Base-by-base conservation (phyloP, 2,113 vertebrate species). In the Leptobrachium leishanense region DNA sequence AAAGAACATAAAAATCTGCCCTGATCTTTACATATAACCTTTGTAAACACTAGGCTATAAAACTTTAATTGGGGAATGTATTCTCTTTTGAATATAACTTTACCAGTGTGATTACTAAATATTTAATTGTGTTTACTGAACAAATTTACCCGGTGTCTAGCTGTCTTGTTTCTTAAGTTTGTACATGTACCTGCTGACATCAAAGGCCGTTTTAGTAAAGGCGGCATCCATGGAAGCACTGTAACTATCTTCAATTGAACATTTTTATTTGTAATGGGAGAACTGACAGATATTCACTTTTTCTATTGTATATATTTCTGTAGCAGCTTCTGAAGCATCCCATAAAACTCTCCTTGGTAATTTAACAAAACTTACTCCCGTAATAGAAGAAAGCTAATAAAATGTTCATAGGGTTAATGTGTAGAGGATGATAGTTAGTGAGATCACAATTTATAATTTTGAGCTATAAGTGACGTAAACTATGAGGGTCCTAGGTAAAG, bases 41-140 rank as follows among this genome's bases (percentile, higher is more conserved):
- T 59, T 31, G 20, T 31, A 31, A 31, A 54, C 39, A 55, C 66
- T 11, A 63, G 3, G 2, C 31, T 40, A 42, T 89, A 88, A 85
- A 88, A 90, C 86, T 88, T 89, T 91, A 73, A 39, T 74, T 75
- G 50, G 67, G 62, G 72, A 67, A 40, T 75, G 0, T 79, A 65
- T 72, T 76, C 41, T 40, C 3, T 76, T 83, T 77, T 2, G 76
- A 68, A 55, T 2, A 2, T 72, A 82, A 65, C 42, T 75, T 81
- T 82, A 83, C 42, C 7, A 2, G 62, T 76, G 69, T 84, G 81
- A 82, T 83, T 85, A 88, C 83, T 87, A 84, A 90, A 87, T 90
- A 90, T 86, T 81, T 89, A 88, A 86, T 87, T 84, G 83, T 89
- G 83, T 93, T 93, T 94, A 88, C 46, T 88, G 79, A 93, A 89